These are phyloP conservation scores for Carduelis carduelis DNA, from an alignment of 2,797 vertebrate species.

Conservation along the genomic window DNA sequence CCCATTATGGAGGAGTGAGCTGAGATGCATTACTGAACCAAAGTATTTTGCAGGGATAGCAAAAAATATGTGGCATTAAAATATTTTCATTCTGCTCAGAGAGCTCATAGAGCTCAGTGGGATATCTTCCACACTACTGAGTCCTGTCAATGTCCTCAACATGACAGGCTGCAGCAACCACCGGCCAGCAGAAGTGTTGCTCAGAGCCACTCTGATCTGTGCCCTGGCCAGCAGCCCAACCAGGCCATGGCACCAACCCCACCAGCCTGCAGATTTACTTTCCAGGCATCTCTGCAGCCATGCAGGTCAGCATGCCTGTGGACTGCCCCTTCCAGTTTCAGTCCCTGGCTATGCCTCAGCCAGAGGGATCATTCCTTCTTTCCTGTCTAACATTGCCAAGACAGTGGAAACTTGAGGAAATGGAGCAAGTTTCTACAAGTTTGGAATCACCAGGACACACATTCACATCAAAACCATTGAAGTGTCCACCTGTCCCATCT, in stretches of 20 bases:
- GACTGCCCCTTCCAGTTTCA: accelerated
- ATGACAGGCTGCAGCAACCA: background rate
- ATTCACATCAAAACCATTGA: accelerated
- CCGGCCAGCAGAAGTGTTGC: background rate
- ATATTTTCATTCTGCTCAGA: background rate
- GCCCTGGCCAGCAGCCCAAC: background rate
- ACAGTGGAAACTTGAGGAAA: background rate
- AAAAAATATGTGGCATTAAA: background rate
- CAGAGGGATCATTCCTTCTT: accelerated
- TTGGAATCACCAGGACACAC: background rate
- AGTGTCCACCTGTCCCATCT: accelerated
- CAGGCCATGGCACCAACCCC: background rate
- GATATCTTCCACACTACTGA: background rate
- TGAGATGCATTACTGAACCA: background rate
- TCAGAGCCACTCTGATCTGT: background rate
- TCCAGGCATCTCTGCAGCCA: background rate
- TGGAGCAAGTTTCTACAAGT: background rate
- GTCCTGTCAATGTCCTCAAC: accelerated
- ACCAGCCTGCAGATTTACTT: background rate
- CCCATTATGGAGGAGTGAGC: background rate
- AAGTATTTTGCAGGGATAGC: background rate
- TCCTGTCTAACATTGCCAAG: background rate
- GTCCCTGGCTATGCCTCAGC: background rate
- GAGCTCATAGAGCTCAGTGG: background rate
- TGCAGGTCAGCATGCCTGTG: accelerated